Conservation (phyloP, 2,113 vertebrate species). For the Pseudolaguvia tuberculata region DNA sequence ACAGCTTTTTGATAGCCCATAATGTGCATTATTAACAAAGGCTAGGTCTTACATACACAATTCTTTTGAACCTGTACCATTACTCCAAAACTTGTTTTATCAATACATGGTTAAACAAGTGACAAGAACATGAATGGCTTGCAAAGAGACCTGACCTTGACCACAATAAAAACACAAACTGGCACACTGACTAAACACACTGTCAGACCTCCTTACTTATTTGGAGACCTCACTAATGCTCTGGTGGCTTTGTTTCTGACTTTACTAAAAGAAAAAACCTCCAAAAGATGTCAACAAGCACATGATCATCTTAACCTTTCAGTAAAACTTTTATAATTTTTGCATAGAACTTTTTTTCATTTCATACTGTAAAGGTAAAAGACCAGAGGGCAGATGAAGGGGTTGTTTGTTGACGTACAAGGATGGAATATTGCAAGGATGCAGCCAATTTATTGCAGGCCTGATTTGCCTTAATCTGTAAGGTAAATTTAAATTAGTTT, state of each 20-base stretch:
- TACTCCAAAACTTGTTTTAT: neutral
- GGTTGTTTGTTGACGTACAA: constrained; percentile 39
- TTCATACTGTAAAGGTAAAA: constrained; percentile 17
- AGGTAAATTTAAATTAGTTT: constrained; percentile 67
- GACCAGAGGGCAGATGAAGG: constrained; percentile 29
- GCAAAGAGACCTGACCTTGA: neutral
- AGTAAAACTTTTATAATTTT: neutral
- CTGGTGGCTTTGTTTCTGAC: no score
- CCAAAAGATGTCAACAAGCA: neutral
- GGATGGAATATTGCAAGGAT: constrained; percentile 42
- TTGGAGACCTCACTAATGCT: neutral
- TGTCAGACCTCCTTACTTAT: neutral
- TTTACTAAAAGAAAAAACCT: neutral
- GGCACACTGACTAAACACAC: neutral
- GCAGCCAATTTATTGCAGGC: constrained; percentile 53
- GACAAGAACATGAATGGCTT: neutral
- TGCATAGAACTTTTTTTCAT: neutral
- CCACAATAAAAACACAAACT: neutral
- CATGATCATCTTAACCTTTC: neutral
- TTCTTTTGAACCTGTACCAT: neutral
- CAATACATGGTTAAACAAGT: neutral
- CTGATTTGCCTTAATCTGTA: constrained; percentile 59
- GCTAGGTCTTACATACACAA: neutral
- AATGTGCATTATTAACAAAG: neutral
- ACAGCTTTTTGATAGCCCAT: no score